A percentile compares a stretch with the other conserved stretches of the same genome.
phyloP scores from a whole-genome alignment of 2,797 vertebrate species.

The Lindbergichthys nudifrons region DNA sequence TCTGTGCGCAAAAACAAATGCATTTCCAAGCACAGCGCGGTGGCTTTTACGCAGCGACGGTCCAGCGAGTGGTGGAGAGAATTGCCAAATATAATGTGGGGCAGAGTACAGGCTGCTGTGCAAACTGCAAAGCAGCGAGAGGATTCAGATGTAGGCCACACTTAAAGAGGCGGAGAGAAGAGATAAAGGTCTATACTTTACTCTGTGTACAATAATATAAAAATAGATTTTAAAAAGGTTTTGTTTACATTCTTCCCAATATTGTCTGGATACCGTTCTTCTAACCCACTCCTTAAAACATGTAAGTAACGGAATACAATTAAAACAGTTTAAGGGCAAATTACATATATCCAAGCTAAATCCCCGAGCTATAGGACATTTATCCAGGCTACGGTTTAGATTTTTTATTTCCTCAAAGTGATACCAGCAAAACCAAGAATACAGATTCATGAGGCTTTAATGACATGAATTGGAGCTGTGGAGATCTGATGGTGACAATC shows the following conservation, averaged over 20 bases:
- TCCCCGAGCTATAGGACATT: not conserved
- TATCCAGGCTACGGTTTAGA: slow-evolving; percentile 3
- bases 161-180: slow-evolving; percentile 70
- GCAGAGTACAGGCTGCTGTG: slow-evolving; percentile 54
- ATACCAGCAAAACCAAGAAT: not conserved
- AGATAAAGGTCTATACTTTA: slow-evolving; percentile 16
- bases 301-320: not conserved
- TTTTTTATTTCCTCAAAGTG: slow-evolving; percentile 20
- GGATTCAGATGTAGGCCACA: slow-evolving; percentile 57
- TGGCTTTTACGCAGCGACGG: slow-evolving; percentile 56
- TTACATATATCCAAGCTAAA: not conserved
- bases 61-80: slow-evolving; percentile 9
- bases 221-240: not conserved
- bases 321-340: not conserved
- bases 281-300: not conserved
- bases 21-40: slow-evolving; percentile 62
- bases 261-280: too few relatives aligned
- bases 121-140: slow-evolving; percentile 30
- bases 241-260: not conserved
- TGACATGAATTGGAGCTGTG: slow-evolving; percentile 20
- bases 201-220: not conserved
- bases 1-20: slow-evolving; percentile 46
- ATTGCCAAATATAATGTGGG: slow-evolving; percentile 54
- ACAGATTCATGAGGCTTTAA: slow-evolving; percentile 25
- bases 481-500: not conserved